A percentile compares a stretch with the other conserved stretches of the same genome.
These are phyloP conservation scores for Hydropotes inermis DNA, from an alignment of 2,113 vertebrate species.

Conservation along the genomic window DNA sequence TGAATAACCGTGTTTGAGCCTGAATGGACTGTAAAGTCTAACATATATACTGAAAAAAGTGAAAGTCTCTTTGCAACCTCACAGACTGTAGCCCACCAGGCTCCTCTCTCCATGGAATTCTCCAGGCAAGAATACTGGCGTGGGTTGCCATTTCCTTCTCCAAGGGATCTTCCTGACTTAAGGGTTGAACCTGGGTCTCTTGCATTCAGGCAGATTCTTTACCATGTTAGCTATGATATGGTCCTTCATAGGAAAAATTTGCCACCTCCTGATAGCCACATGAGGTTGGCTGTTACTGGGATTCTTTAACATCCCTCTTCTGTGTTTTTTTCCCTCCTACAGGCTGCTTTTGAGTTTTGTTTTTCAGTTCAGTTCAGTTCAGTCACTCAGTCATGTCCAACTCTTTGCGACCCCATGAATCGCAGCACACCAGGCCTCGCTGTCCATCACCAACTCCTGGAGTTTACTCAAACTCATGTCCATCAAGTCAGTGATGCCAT, in stretches of 20 bases:
- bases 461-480: no score
- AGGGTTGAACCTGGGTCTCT: background rate
- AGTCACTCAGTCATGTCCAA: no score
- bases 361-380: background rate
- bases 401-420: no score
- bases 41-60: background rate
- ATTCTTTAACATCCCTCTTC: background rate
- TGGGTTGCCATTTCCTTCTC: background rate
- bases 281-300: background rate
- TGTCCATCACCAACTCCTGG: no score
- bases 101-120: background rate
- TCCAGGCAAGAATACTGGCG: background rate
- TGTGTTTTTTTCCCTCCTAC: background rate
- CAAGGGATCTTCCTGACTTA: background rate
- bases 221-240: background rate
- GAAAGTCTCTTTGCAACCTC: background rate
- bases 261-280: rapidly evolving
- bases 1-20: background rate
- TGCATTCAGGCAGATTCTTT: background rate
- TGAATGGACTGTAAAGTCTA: background rate
- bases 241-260: background rate
- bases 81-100: background rate
- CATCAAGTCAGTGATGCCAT: no score
- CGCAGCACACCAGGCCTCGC: no score
- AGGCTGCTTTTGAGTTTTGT: background rate